These are phyloP conservation scores for Calidris pugnax DNA, from an alignment of 2,113 vertebrate genomes.

Conservation along the genomic window DNA sequence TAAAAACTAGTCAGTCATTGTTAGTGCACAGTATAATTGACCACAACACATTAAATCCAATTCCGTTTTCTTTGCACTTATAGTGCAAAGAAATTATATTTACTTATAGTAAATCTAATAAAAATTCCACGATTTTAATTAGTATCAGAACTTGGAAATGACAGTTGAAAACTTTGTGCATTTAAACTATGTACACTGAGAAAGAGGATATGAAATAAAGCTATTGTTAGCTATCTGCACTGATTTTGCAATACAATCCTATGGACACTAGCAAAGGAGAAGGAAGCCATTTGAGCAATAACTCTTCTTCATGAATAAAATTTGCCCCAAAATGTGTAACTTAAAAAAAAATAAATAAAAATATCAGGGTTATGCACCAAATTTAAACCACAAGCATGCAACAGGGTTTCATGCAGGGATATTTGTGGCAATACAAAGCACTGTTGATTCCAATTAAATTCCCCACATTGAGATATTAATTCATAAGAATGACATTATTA, in stretches of 20 bases:
- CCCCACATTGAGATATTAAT: neutral
- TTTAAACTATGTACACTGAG: neutral
- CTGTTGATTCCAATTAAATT: neutral
- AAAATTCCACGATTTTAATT: neutral
- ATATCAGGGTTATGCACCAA: neutral
- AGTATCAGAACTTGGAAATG: neutral
- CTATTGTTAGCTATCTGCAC: neutral
- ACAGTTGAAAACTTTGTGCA: neutral
- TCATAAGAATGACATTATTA: neutral
- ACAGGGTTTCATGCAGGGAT: neutral
- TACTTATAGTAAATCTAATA: neutral
- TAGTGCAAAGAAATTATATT: too few species aligned
- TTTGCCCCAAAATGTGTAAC: neutral
- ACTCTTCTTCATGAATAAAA: neutral
- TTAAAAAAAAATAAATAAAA: neutral
- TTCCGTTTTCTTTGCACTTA: neutral
- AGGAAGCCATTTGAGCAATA: neutral
- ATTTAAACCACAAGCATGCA: neutral
- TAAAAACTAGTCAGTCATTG: slow-evolving; percentile 58
- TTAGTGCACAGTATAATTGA: slow-evolving; percentile 60
- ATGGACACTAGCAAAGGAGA: neutral
- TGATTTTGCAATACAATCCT: neutral
- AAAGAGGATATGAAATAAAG: neutral
- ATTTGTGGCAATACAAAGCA: neutral
- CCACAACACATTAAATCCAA: slow-evolving; percentile 45